A percentile compares a stretch with the other conserved stretches of the same genome.
These are phyloP conservation scores for Mastomys natalensis DNA, from an alignment of 2,113 vertebrate species.

Conservation along the genomic window DNA sequence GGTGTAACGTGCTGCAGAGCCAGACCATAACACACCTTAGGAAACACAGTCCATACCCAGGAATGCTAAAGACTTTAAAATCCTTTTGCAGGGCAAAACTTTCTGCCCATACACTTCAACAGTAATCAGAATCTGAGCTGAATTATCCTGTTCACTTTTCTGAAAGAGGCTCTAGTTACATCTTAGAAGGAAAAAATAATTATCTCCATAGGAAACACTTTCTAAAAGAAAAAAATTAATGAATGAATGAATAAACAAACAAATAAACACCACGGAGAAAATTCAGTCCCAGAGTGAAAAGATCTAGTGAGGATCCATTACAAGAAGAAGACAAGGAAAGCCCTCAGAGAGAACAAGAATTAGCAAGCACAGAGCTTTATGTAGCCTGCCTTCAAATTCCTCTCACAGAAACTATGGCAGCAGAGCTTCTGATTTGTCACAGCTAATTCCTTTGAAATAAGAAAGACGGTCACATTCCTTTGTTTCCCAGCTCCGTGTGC, in stretches of 20 bases:
- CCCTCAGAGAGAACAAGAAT: background rate
- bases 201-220: conserved; percentile 33
- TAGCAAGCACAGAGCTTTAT: background rate
- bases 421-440: background rate
- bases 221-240: background rate
- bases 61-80: background rate
- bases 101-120: background rate
- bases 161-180: background rate
- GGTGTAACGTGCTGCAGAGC: background rate
- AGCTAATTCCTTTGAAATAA: background rate
- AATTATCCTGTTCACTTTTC: conserved; percentile 13
- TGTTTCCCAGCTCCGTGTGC: conserved; percentile 10
- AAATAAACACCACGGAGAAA: background rate
- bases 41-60: background rate
- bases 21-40: no score
- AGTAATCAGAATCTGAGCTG: background rate
- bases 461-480: background rate
- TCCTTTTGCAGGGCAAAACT: background rate
- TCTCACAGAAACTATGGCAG: background rate
- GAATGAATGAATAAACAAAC: no score
- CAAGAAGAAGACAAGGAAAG: background rate
- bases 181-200: conserved; percentile 28
- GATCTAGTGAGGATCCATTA: background rate
- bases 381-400: background rate
- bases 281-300: background rate